A percentile compares a stretch with the other conserved stretches of the same genome.
These are phyloP conservation scores for Lasioglossum leucozonium DNA, from an alignment of 2,888 invertebrate genomes.

Conservation along the genomic window DNA sequence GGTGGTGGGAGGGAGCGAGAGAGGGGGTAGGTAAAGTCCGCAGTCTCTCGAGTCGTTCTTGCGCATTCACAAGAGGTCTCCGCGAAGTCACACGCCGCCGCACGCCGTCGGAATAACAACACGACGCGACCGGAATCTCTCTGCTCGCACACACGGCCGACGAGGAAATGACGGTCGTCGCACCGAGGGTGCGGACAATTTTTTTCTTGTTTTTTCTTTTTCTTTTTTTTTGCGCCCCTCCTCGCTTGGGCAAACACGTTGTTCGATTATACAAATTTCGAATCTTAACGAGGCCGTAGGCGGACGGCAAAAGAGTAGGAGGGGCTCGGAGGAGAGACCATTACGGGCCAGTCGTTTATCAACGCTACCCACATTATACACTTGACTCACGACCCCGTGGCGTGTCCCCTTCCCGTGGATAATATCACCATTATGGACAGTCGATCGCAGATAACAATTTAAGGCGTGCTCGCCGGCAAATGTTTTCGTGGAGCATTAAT, in stretches of 20 bases:
- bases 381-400: conserved; percentile 61
- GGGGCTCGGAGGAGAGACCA: conserved; percentile 46
- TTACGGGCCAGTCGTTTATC: conserved; percentile 60
- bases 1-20: no score
- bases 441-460: conserved; percentile 63
- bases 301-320: background rate
- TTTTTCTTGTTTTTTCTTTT: background rate
- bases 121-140: conserved; percentile 15
- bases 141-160: background rate
- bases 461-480: conserved; percentile 43
- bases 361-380: conserved; percentile 58
- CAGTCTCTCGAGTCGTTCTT: background rate
- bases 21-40: background rate
- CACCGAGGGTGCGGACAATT: background rate
- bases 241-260: conserved; percentile 35
- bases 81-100: background rate
- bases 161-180: conserved; percentile 33
- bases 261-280: conserved; percentile 61
- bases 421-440: conserved; percentile 63
- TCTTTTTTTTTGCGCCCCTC: background rate
- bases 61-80: background rate
- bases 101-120: background rate
- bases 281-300: conserved; percentile 55
- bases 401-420: conserved; percentile 56
- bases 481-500: conserved; percentile 28